These are phyloP conservation scores for Hipposideros armiger DNA, from an alignment of 2,113 vertebrate species.

Conservation along the genomic window DNA sequence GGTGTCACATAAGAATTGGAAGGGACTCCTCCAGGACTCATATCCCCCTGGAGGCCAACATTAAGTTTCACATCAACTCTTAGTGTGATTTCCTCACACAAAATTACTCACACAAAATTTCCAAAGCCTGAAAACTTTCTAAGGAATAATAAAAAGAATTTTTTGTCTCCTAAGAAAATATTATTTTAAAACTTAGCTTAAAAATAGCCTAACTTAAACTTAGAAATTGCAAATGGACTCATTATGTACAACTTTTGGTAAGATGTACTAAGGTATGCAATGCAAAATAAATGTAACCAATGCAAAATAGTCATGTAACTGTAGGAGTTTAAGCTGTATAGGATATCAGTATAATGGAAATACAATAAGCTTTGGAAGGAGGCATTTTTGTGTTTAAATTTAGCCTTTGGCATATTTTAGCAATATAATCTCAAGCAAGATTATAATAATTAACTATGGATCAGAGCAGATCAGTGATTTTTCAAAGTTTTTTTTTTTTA, in stretches of 20 bases:
- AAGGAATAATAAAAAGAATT: background rate
- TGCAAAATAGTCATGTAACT: background rate
- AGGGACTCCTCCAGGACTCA: background rate
- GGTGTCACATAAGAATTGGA: background rate
- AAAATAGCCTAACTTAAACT: background rate
- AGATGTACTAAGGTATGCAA: background rate
- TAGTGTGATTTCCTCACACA: background rate
- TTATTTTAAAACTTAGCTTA: background rate
- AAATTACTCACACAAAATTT: background rate
- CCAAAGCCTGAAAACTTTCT: background rate
- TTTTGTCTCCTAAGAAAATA: background rate
- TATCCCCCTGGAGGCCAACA: background rate
- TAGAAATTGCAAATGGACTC: background rate
- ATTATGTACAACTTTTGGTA: background rate
- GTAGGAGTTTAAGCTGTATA: rapidly evolving
- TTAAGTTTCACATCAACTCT: background rate
- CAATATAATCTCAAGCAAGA: background rate
- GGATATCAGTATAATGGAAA: background rate
- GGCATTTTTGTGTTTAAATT: background rate
- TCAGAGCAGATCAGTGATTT: background rate
- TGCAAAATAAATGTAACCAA: background rate
- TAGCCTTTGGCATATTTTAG: background rate
- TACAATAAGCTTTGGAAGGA: background rate
- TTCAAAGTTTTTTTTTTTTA: background rate
- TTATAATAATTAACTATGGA: background rate